phyloP scores from a whole-genome alignment of 1,140 invertebrate genomes.

The Apocrypta bakeri region DNA sequence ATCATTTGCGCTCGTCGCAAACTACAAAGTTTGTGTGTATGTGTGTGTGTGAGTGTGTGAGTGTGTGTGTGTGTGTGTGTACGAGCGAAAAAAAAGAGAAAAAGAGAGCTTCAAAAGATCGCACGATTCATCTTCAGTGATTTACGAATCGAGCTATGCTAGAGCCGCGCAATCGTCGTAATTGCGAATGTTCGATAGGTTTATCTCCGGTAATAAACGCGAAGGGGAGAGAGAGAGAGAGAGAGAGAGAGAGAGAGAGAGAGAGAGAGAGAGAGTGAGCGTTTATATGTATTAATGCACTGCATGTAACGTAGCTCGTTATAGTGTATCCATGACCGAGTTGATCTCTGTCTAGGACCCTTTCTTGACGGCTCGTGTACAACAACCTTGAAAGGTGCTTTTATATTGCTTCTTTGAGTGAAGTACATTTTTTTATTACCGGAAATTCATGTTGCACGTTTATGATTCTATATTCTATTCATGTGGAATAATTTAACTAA shows the following conservation, averaged over 20 bases:
- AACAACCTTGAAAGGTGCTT: no score
- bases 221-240: not conserved
- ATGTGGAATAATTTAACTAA: no score
- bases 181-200: slow-evolving; percentile 24
- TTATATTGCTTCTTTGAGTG: no score
- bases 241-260: not conserved
- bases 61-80: no score
- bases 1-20: slow-evolving; percentile 26
- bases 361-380: not conserved
- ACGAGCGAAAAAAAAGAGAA: no score
- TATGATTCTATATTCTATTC: no score
- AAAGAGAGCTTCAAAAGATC: not conserved
- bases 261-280: not conserved
- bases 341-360: not conserved
- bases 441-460: no score
- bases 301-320: not conserved
- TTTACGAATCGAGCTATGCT: slow-evolving; percentile 8
- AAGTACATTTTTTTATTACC: no score
- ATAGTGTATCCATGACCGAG: not conserved
- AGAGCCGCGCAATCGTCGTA: not conserved
- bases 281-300: not conserved
- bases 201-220: slow-evolving; percentile 15
- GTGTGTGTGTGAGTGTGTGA: not conserved
- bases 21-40: slow-evolving; percentile 8
- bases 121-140: slow-evolving; percentile 6